phyloP scores from a whole-genome alignment of 2,797 vertebrate genomes.

The Taenioides sp. region DNA sequence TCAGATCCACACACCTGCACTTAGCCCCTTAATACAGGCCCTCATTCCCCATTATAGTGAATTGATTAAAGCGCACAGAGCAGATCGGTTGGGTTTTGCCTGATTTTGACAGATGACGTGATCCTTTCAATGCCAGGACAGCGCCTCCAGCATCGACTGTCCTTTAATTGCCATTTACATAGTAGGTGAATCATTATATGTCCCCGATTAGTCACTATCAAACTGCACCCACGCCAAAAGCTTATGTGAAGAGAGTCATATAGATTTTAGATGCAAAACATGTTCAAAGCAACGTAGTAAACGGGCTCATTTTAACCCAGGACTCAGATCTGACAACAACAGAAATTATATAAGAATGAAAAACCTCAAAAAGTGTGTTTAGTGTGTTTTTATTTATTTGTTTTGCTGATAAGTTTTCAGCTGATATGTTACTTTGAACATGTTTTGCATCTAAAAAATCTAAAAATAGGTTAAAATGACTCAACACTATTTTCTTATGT shows the following conservation, averaged over 20 bases:
- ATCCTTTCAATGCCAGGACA: conserved; percentile 80
- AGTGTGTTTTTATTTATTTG: too few species aligned
- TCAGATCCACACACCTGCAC: conserved; percentile 11
- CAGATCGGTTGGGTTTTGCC: conserved; percentile 33
- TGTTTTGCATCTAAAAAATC: too few species aligned
- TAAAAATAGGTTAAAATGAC: too few species aligned
- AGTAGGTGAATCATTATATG: conserved; percentile 85
- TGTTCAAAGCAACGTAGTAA: neutral
- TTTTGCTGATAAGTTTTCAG: too few species aligned
- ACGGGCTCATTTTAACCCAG: too few species aligned
- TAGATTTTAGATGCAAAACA: neutral
- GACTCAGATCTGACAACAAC: too few species aligned
- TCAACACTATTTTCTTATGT: too few species aligned
- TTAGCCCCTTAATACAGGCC: neutral
- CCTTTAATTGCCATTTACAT: conserved; percentile 90
- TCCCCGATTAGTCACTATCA: conserved; percentile 71
- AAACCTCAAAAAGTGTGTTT: too few species aligned
- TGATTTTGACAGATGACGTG: conserved; percentile 66
- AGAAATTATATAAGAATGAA: too few species aligned
- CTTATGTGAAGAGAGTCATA: neutral
- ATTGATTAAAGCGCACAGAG: conserved; percentile 40
- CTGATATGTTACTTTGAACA: too few species aligned
- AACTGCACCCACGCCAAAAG: neutral
- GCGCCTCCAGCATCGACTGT: conserved; percentile 80
- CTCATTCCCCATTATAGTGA: conserved; percentile 47